Base-by-base conservation (phyloP, 53 echinoderm and acorn worm genomes). In the Actinopyga echinites region DNA sequence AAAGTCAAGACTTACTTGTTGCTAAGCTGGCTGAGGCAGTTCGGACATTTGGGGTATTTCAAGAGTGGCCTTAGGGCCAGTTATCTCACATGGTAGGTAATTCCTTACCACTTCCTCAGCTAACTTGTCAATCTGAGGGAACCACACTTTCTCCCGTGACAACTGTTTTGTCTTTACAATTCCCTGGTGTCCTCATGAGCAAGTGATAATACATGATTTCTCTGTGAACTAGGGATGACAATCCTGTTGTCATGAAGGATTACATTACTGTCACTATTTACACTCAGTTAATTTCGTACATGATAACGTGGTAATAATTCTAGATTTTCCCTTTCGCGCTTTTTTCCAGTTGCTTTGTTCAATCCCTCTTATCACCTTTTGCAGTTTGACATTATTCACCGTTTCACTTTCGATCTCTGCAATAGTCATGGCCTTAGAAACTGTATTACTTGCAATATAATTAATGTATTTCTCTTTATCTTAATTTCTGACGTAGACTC, bases 71-170 rank as follows among this genome's bases (percentile, higher is more conserved):
- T 10, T 59, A 15, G 84, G 69, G 11, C 55, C 33, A 34, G 82
- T 69, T 24, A 82, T 83, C 54, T 86, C 83, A 44, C 86, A 90
- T 3, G 83, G 65, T 9, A 90, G 74, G 45, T 87, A 91, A 20
- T 31, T 32, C 30, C 34, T 68, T 20, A 82, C 64, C 35, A 63
- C 49, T 17, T 20, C 22, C 37, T 62, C 82, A 32, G 45, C 49
- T 22, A 21, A 33, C 23, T 63, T 64, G 61, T 82, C 82, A 36
- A 82, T 82, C 8, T 62, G 20, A 15, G 43, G 82, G 42, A 82
- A 82, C 61, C 82, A 61, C 12, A 64, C 35, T 60, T 60, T 82
- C 32, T 17, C 64, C 29, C 75, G 21, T 28, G 78, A 31, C 2
- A 57, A 19, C 21, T 77, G 63, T 42, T 85, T 85, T 17, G 63